Conservation (phyloP, 2,113 vertebrate genomes). For the Larimichthys crocea region DNA sequence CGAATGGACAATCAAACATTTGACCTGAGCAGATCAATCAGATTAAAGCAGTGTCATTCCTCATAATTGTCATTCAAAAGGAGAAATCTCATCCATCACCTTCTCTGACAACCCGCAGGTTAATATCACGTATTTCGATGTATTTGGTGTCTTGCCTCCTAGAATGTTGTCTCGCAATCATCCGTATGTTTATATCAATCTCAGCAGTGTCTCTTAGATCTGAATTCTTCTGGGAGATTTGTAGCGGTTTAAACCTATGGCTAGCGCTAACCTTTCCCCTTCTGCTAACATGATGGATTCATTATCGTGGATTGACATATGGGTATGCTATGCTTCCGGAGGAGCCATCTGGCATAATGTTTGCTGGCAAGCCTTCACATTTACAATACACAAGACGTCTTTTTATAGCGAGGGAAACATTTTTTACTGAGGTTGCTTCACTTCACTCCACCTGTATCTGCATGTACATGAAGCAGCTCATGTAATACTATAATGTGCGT, state of each 20-base stretch:
- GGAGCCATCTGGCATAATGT: constrained; percentile 70
- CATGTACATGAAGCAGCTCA: no score
- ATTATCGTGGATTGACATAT: constrained; percentile 72
- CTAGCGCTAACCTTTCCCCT: constrained; percentile 34
- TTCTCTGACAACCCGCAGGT: constrained; percentile 1
- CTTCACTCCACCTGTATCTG: neutral
- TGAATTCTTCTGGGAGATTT: no score
- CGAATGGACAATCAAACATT: constrained; percentile 38
- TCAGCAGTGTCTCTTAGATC: neutral
- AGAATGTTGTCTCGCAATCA: neutral
- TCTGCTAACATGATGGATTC: constrained; percentile 61
- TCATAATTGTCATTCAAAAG: constrained; percentile 30
- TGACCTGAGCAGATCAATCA: constrained; percentile 38
- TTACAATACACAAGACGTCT: constrained; percentile 52
- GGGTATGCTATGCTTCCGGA: constrained; percentile 68
- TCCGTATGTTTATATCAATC: neutral
- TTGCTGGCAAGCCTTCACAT: constrained; percentile 63
- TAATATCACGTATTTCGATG: neutral
- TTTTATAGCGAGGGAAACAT: constrained; percentile 56
- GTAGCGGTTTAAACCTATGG: constrained; percentile 1
- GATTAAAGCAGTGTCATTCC: neutral
- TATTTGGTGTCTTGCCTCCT: neutral
- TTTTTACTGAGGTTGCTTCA: neutral
- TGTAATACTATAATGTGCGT: no score
- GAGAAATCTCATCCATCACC: constrained; percentile 6